Base-by-base conservation (phyloP, 2,797 vertebrate species). In the Selene dorsalis region DNA sequence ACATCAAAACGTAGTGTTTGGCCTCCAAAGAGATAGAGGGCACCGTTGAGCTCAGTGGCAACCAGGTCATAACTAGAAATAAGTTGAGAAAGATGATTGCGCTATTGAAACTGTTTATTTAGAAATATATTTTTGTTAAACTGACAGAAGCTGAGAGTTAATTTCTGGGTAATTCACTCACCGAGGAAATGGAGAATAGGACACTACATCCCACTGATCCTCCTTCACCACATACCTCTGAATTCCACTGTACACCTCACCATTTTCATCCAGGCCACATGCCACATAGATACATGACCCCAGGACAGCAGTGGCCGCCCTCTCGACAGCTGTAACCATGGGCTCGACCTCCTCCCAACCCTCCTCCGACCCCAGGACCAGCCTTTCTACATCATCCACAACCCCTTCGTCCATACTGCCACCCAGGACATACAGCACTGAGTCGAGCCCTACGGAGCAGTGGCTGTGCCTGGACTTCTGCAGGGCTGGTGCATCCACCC, bases 241-340 rank as follows among this genome's bases (percentile, higher is more conserved):
- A 80, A 98, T 93, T 6, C 96, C 96, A 53, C 91, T 87, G 32
- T 96, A 98, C 0, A 95, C 96, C 0, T 96, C 96, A 2, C 97
- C 96, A 0, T 97, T 96, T 85, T 96, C 96, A 91, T 97, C 96
- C 84, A 97, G 91, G 52, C 97, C 97, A 53, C 97, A 97, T 2
- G 95, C 93, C 52, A 97, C 94, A 0, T 97, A 98, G 87, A 97
- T 89, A 16, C 83, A 93, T 0, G 30, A 73, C 7, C 93, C 95
- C 77, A 96, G 35, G 2, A 93, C 77, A 53, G 87, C 93, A 0
- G 88, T 83, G 0, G 94, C 96, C 0, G 96, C 96, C 50, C 96
- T 94, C 89, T 97, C 97, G 80, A 97, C 97, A 0, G 96, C 94
- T 20, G 90, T 91, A 20, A 94, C 88, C 94, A 97, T 94, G 12